phyloP scores from a whole-genome alignment of 2,797 vertebrate species.

The Pelodytes ibericus region DNA sequence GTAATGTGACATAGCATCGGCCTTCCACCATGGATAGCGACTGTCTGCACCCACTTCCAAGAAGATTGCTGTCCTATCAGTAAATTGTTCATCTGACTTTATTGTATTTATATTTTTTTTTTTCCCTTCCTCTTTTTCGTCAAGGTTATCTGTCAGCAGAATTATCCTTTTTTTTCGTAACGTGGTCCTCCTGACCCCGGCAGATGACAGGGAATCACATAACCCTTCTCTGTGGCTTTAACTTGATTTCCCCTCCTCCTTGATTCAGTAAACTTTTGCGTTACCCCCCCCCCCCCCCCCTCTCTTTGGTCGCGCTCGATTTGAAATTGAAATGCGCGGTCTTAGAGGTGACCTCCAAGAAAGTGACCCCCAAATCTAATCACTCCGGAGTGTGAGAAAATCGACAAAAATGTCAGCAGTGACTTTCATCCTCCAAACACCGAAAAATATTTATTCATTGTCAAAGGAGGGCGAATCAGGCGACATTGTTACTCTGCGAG shows the following conservation, averaged over 20 bases:
- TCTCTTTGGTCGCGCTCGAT: slow-evolving; percentile 68
- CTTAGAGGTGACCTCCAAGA: slow-evolving; percentile 72
- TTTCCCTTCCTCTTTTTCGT: slow-evolving; percentile 37
- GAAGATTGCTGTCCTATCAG: slow-evolving; percentile 58
- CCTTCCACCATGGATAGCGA: slow-evolving; percentile 60
- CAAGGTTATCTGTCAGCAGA: slow-evolving; percentile 77
- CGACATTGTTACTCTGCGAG: slow-evolving; percentile 36
- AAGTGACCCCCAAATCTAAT: slow-evolving; percentile 78
- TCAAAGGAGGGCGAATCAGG: slow-evolving; percentile 49
- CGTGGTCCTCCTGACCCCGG: slow-evolving; percentile 55
- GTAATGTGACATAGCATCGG: slow-evolving; percentile 57
- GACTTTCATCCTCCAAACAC: slow-evolving; percentile 66
- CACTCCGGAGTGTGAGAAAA: slow-evolving; percentile 71
- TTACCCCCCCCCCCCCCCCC: too few species aligned
- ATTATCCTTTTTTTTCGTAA: slow-evolving; percentile 67
- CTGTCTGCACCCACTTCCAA: slow-evolving; percentile 57
- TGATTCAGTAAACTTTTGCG: slow-evolving; percentile 65
- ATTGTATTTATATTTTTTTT: slow-evolving; percentile 43
- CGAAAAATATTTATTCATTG: slow-evolving; percentile 69
- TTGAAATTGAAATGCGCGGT: slow-evolving; percentile 77
- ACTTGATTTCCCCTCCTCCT: slow-evolving; percentile 63
- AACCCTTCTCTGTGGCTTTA: slow-evolving; percentile 62
- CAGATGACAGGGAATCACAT: slow-evolving; percentile 63
- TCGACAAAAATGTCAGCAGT: slow-evolving; percentile 74
- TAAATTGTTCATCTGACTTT: slow-evolving; percentile 62